A percentile compares a stretch with the other conserved stretches of the same genome.
Conservation (phyloP, 2,797 vertebrate species). For the Crypturellus tataupa region DNA sequence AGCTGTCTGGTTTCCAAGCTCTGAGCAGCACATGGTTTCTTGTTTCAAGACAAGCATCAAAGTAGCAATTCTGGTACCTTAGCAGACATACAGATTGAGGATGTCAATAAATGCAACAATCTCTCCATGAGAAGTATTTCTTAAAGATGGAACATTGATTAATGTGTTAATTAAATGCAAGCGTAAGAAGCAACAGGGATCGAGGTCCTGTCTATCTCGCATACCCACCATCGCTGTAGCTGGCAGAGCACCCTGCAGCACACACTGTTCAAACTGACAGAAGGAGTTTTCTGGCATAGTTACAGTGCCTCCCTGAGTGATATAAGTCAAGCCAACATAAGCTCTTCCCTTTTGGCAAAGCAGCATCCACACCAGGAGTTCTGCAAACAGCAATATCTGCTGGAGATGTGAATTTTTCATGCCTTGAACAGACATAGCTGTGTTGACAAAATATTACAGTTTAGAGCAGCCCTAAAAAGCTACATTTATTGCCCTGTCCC, state of each 20-base stretch:
- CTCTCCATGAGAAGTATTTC: constrained; percentile 13
- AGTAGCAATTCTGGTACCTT: constrained; percentile 3
- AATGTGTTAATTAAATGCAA: constrained; percentile 40
- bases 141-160: constrained; percentile 14
- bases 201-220: background rate
- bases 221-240: background rate
- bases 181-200: background rate
- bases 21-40: constrained; percentile 51
- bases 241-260: background rate
- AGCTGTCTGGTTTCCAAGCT: constrained; percentile 37
- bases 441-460: constrained; percentile 64
- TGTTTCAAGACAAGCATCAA: constrained; percentile 33
- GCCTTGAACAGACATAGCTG: background rate
- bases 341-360: constrained; percentile 65
- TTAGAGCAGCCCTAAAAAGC: constrained; percentile 2
- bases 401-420: constrained; percentile 51
- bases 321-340: constrained; percentile 55
- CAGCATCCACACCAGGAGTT: constrained; percentile 1
- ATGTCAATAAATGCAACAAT: constrained; percentile 10
- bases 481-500: background rate
- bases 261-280: constrained; percentile 20
- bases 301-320: constrained; percentile 26
- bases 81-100: background rate
- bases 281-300: constrained; percentile 46
- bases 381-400: constrained; percentile 58